Base-by-base conservation (phyloP, 2,888 invertebrate species). In the Drosophila barbarae region DNA sequence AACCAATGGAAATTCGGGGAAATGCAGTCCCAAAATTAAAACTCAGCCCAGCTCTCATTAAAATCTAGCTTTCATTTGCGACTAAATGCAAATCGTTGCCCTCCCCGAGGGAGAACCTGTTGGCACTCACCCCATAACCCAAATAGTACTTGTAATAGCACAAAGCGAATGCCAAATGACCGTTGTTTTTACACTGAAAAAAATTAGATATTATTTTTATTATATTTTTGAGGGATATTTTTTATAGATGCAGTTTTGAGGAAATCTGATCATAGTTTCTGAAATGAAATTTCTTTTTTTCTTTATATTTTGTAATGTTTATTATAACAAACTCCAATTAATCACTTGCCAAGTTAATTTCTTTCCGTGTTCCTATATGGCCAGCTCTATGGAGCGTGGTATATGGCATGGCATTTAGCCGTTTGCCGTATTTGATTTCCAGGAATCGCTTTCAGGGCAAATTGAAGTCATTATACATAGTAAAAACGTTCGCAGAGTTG, bases 381-480 rank as follows among this genome's bases (percentile, higher is more conserved):
- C 36, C 56, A 53, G 51, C 21, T 21, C 59, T 39, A 32, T 39
- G 39, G 56, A 13, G 15, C 36, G 60, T 61, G 63, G 55, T 44
- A 65, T 74, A 82, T 82, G 83, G 85, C 82, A 76, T 84, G 86
- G 84, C 86, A 76, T 82, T 84, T 81, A 76, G 86, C 83, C 76
- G 84, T 82, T 84, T 77, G 83, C 60, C 38, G 84, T 79, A 78
- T 78, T 78, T 86, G 86, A 84, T 86, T 82, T 82, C 81, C 86
- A 76, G 86, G 86, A 82, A 82, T 86, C 80, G 76, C 74, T 84
- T 84, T 78, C 76, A 86, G 83, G 79, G 71, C 83, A 82, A 82
- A 82, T 82, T 82, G 85, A 86, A 82, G 81, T 82, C 83, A 82
- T 86, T 82, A 84, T 84, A 70, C 68, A 66, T 65, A 54, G 55